These are phyloP conservation scores for Metaphire vulgaris DNA, from an alignment of 1,140 invertebrate genomes.

Conservation along the genomic window DNA sequence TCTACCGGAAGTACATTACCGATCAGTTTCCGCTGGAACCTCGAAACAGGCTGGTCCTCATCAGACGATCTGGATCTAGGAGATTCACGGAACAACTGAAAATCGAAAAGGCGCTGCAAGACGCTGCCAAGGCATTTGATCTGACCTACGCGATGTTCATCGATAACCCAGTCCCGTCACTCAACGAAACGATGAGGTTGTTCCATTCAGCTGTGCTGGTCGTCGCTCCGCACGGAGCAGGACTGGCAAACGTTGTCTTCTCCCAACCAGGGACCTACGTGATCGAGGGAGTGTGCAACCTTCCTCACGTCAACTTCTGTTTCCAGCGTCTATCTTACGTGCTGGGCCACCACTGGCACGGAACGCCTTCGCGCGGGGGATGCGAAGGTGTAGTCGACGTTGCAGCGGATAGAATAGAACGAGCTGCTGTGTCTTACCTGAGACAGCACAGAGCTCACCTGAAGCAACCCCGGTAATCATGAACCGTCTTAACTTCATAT, in stretches of 20 bases:
- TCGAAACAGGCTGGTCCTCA: conserved; percentile 15
- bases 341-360: conserved; percentile 6
- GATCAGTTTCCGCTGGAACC: not conserved
- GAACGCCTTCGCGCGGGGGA: not conserved
- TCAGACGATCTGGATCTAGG: not conserved
- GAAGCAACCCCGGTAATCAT: no score
- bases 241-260: conserved; percentile 14
- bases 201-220: conserved; percentile 9
- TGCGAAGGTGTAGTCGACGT: conserved; percentile 3
- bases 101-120: not conserved
- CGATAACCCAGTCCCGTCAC: conserved; percentile 13
- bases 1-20: not conserved
- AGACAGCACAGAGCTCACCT: no score
- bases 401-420: not conserved
- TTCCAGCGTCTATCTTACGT: conserved; percentile 2
- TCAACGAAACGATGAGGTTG: conserved; percentile 15
- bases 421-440: no score
- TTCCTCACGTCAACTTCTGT: not conserved
- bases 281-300: conserved; percentile 21
- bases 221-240: conserved; percentile 26
- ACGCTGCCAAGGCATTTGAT: not conserved
- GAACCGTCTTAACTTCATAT: no score
- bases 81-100: not conserved
- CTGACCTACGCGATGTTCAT: not conserved
- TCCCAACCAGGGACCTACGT: conserved; percentile 6